Base-by-base conservation (phyloP, 2,797 vertebrate genomes). In the Borostomias antarcticus region DNA sequence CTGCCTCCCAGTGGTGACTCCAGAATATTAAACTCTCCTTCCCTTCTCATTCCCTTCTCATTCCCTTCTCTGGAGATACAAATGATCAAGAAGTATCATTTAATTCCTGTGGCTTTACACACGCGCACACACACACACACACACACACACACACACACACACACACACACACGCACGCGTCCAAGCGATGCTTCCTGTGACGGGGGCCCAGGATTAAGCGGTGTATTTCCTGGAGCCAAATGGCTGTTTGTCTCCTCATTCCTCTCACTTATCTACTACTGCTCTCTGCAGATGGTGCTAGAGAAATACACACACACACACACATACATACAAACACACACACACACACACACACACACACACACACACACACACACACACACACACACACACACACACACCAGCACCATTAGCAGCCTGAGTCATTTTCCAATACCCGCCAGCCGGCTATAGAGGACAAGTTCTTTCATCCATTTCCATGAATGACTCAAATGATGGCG, bases 401-500 rank as follows among this genome's bases (percentile, higher is more conserved):
- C 37, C n/a, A 40, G 13, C 7, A 83, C 84, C 73, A 76, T 62
- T 76, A 74, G 64, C 71, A 72, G 13, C 82, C 82, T 85, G 80
- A 89, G 70, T 86, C 82, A 82, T 85, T 69, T 80, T 85, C 79
- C 82, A 82, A 83, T 77, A 84, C 86, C n/a, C 75, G 76, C 70
- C 64, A 63, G 69, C 82, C 82, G 86, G 86, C 88, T 88, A 89
- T 78, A 72, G 78, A 82, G 87, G 86, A 86, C 75, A 87, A 79
- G 78, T 84, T 87, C 67, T 85, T 80, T 81, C 78, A 80, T 66
- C 76, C 78, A 83, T 86, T 79, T 56, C 82, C 76, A 48, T 88
- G 84, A 90, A 89, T 88, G 87, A 88, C 82, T 86, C 78, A 89
- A 91, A 90, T 90, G 64, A 89, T 86, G 88, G 86, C 73, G 3